A percentile compares a stretch with the other conserved stretches of the same genome.
These are phyloP conservation scores for Neomonachus schauinslandi DNA, from an alignment of 2,113 vertebrate genomes.

Conservation along the genomic window DNA sequence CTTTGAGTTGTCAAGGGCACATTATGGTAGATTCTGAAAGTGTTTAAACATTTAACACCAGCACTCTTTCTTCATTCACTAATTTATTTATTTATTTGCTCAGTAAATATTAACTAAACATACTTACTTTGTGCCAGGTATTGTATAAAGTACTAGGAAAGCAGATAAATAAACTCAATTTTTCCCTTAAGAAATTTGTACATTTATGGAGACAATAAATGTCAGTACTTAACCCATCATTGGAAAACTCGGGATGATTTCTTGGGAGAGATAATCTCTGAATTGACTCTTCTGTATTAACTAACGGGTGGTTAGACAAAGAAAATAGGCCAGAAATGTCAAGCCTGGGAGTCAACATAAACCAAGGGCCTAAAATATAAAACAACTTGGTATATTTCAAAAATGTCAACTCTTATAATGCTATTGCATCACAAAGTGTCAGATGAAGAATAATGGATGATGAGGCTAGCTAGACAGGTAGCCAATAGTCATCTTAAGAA, in stretches of 20 bases:
- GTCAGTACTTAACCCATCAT: not conserved
- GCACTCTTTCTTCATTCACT: not conserved
- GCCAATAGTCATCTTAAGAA: not conserved
- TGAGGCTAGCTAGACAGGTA: not conserved
- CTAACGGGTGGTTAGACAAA: not conserved
- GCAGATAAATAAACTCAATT: not conserved
- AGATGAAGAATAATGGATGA: not conserved
- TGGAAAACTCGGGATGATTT: not conserved
- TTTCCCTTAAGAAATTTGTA: not conserved
- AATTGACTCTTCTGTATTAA: not conserved
- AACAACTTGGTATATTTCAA: not conserved
- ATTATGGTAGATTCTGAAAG: not conserved
- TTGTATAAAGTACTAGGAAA: not conserved
- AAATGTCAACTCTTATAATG: not conserved
- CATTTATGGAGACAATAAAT: not conserved
- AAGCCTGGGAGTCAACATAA: not conserved
- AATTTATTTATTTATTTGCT: not conserved
- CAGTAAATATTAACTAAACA: not conserved
- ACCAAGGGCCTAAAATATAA: not conserved
- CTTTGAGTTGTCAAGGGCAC: not conserved
- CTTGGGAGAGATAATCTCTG: not conserved
- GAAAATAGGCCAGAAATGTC: not conserved
- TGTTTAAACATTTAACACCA: not conserved
- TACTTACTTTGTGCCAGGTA: not conserved
- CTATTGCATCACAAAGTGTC: not conserved